Conservation (phyloP, 2,113 vertebrate genomes). For the Varanus salvator region DNA sequence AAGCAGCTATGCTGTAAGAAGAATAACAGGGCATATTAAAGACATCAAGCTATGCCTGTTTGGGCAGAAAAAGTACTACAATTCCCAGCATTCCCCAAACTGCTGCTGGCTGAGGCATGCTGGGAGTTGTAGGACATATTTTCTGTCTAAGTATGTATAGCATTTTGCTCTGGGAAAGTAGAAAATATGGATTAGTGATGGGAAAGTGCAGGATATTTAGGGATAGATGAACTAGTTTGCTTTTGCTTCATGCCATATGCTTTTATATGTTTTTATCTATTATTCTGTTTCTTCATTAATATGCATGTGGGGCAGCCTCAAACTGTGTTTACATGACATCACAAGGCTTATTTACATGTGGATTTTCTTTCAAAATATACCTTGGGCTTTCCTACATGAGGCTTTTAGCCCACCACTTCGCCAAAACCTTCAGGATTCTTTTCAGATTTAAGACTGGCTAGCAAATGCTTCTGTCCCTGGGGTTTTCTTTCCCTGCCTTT, state of each 20-base stretch:
- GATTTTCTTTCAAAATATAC: neutral
- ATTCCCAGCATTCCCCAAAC: no score
- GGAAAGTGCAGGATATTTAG: neutral
- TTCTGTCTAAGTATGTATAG: neutral
- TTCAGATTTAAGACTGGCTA: no score
- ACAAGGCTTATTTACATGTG: neutral
- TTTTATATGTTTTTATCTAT: neutral
- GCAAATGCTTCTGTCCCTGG: no score
- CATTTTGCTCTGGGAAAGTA: neutral
- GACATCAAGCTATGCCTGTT: no score
- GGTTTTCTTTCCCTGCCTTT: no score
- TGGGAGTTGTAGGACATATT: no score
- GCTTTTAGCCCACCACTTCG: no score
- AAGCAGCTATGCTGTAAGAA: neutral
- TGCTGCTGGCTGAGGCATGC: no score
- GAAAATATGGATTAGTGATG: neutral
- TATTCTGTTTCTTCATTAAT: neutral
- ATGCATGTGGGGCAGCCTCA: neutral
- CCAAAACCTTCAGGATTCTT: no score
- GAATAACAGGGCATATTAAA: neutral
- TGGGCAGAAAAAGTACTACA: no score
- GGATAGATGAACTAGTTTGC: neutral
- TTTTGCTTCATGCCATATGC: neutral
- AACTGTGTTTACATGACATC: neutral
- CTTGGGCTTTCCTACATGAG: no score